A percentile compares a stretch with the other conserved stretches of the same genome.
Evolutionary conservation across 2,113 vertebrate species (phyloP).

Genomic region (Callipepla californica): DNA sequence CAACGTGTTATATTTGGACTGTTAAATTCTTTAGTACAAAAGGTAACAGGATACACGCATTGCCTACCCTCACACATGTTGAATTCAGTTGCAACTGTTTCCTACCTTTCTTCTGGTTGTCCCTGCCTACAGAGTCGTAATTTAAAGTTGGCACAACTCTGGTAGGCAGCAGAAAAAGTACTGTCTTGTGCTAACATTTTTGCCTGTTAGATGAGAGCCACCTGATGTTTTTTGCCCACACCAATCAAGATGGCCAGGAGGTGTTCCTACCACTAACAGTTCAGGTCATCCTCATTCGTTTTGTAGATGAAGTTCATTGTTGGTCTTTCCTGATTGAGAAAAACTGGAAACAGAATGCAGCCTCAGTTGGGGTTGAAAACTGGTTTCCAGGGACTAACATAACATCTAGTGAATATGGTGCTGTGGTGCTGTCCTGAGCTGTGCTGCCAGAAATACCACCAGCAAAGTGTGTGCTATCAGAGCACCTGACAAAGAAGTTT

Average conservation of each 20-base stretch:
- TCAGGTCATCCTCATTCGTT: background rate
- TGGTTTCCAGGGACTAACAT: background rate
- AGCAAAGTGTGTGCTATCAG: background rate
- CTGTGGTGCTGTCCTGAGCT: background rate
- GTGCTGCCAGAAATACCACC: background rate
- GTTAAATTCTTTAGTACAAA: background rate
- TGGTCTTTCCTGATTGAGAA: background rate
- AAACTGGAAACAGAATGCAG: background rate
- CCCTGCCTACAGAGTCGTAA: background rate
- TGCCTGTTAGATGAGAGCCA: background rate
- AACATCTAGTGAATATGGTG: background rate
- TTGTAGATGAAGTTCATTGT: background rate
- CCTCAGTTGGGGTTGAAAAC: background rate
- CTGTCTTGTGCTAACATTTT: background rate
- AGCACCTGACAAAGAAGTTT: too few species aligned
- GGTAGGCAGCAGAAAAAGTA: background rate
- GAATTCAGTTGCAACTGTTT: background rate
- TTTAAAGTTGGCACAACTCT: background rate
- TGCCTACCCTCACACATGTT: background rate
- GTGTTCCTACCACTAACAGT: background rate
- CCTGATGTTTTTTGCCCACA: background rate
- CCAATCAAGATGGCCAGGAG: background rate
- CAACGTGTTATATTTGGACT: background rate
- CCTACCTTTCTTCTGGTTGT: background rate
- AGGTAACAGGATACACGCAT: background rate